A percentile compares a stretch with the other conserved stretches of the same genome.
Evolutionary conservation across 2,888 invertebrate species (phyloP).

Genomic region (Orchesella flavescens): DNA sequence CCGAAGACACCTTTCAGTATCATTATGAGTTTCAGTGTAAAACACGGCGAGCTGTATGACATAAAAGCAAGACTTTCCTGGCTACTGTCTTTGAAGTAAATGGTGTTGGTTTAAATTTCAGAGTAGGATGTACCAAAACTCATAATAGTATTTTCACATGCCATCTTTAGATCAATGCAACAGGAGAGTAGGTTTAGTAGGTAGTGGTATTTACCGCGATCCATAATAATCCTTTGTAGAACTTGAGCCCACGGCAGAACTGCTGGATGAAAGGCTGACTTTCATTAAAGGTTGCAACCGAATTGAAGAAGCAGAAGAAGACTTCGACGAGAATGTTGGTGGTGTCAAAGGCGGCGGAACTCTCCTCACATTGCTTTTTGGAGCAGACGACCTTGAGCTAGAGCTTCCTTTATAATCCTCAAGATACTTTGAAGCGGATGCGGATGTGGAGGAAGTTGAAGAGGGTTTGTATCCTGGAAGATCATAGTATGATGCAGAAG

Average conservation of each 20-base stretch:
- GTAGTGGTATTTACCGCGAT: conserved; percentile 71
- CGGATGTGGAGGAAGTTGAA: conserved; percentile 44
- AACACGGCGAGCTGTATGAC: conserved; percentile 21
- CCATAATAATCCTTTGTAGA: conserved; percentile 71
- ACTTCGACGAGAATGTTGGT: conserved; percentile 57
- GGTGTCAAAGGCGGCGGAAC: conserved; percentile 70
- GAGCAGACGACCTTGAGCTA: conserved; percentile 50
- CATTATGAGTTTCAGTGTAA: conserved; percentile 31
- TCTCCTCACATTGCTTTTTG: conserved; percentile 69
- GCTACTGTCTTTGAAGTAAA: conserved; percentile 38
- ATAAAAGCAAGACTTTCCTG: conserved; percentile 42
- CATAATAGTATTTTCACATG: conserved; percentile 53
- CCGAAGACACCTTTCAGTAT: conserved; percentile 25
- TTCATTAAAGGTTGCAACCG: conserved; percentile 67
- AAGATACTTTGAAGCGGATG: conserved; percentile 62
- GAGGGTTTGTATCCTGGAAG: conserved; percentile 59
- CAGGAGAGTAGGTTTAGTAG: conserved; percentile 64
- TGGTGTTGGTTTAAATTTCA: conserved; percentile 41
- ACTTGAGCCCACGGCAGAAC: conserved; percentile 57
- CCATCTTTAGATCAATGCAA: conserved; percentile 61
- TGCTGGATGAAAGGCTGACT: conserved; percentile 56
- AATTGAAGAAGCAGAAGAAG: conserved; percentile 47
- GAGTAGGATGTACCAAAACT: conserved; percentile 53
- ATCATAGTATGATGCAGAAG: conserved; percentile 62
- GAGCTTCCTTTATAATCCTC: conserved; percentile 62